A percentile compares a stretch with the other conserved stretches of the same genome.
Evolutionary conservation across 2,797 vertebrate genomes (phyloP).

Genomic region (Tangara arthus): DNA sequence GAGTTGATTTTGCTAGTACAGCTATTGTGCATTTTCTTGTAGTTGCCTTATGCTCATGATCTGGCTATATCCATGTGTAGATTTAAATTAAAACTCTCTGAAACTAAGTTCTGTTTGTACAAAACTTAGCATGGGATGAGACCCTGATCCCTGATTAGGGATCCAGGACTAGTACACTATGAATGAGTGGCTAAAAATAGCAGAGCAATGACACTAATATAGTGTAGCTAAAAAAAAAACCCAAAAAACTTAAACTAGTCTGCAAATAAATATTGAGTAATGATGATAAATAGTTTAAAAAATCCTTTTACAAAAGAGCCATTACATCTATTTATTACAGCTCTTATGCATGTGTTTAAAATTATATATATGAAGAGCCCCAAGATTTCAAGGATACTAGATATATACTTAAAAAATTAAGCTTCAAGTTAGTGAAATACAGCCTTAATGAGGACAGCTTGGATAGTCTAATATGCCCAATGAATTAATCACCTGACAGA

Average conservation of each 20-base stretch:
- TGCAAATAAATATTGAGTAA: background rate
- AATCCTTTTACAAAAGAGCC: background rate
- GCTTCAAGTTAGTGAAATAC: background rate
- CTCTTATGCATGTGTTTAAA: background rate
- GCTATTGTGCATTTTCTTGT: background rate
- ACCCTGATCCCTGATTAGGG: background rate
- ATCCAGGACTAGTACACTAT: rapidly evolving
- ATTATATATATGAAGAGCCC: background rate
- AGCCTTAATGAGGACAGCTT: constrained; percentile 15
- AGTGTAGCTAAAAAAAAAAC: too few species aligned
- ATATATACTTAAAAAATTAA: constrained; percentile 35
- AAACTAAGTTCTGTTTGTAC: background rate
- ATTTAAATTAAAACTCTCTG: background rate
- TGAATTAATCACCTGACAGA: constrained; percentile 31
- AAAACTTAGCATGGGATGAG: background rate
- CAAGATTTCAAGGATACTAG: constrained; percentile 32
- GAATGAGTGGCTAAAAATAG: background rate
- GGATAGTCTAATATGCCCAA: background rate
- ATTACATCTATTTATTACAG: background rate
- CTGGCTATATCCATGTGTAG: background rate
- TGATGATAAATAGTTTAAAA: background rate
- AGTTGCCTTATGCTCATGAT: background rate
- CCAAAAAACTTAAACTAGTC: background rate
- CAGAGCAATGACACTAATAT: background rate
- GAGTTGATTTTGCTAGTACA: background rate